These are phyloP conservation scores for Cirrhinus mrigala DNA, from an alignment of 2,797 vertebrate species.

Conservation along the genomic window DNA sequence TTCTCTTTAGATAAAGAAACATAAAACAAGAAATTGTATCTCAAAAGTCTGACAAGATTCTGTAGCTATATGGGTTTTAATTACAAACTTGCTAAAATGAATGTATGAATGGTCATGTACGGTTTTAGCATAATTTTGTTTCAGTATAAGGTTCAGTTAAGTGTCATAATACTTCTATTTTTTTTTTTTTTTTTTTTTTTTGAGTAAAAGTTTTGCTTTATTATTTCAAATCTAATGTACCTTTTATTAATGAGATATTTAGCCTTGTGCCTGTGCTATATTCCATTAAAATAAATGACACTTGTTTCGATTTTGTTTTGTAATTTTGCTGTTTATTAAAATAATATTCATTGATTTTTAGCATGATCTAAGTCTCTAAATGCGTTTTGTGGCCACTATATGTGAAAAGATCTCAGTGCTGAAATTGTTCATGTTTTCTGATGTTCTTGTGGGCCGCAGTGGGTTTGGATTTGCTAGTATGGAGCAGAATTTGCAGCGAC, in stretches of 20 bases:
- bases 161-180: background rate
- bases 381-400: background rate
- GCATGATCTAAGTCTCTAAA: background rate
- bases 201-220: background rate
- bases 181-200: no score
- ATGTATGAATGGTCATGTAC: background rate
- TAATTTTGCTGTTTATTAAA: background rate
- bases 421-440: conserved; percentile 3
- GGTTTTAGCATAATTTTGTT: background rate
- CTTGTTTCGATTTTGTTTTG: background rate
- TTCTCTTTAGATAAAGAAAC: background rate
- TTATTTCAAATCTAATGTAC: background rate
- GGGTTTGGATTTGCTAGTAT: conserved; percentile 19
- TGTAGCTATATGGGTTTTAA: background rate
- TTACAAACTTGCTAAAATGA: background rate
- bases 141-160: background rate
- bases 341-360: background rate
- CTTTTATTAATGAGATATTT: background rate
- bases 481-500: conserved; percentile 34
- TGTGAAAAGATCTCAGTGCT: background rate
- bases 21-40: background rate
- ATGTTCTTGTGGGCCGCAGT: background rate
- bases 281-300: background rate
- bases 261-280: background rate
- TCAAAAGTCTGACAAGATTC: background rate